Percentiles rank a stretch among this genome's conserved stretches.
These are phyloP conservation scores for Ceratotherium simum DNA, from an alignment of 2,113 vertebrate species.

Conservation along the genomic window DNA sequence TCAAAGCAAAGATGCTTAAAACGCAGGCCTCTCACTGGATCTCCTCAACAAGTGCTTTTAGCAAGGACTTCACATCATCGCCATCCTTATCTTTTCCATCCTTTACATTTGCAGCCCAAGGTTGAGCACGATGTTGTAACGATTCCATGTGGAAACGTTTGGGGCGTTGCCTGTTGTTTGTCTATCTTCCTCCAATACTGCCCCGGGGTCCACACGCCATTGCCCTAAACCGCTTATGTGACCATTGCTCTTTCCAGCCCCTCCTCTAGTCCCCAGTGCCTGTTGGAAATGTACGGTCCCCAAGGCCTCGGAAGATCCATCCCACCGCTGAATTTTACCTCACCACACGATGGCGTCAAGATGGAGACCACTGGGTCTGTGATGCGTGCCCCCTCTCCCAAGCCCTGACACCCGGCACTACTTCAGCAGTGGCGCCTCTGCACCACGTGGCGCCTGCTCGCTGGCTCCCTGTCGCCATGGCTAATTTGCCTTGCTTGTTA, in stretches of 20 bases:
- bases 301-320: neutral
- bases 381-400: accelerated
- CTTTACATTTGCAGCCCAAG: neutral
- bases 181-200: neutral
- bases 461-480: no score
- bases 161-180: neutral
- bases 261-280: neutral
- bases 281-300: neutral
- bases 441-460: no score
- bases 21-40: neutral
- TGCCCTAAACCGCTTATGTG: neutral
- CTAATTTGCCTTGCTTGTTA: neutral
- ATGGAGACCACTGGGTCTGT: neutral
- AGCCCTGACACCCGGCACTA: accelerated
- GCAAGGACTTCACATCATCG: neutral
- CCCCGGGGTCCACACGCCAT: neutral
- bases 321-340: neutral
- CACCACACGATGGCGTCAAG: accelerated
- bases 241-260: neutral
- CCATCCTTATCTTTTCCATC: neutral
- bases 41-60: neutral
- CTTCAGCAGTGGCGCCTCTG: no score
- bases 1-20: neutral
- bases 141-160: accelerated
- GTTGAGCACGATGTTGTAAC: neutral